Evolutionary conservation across 2,797 vertebrate genomes (phyloP).

Genomic region (Xerus rutilus): DNA sequence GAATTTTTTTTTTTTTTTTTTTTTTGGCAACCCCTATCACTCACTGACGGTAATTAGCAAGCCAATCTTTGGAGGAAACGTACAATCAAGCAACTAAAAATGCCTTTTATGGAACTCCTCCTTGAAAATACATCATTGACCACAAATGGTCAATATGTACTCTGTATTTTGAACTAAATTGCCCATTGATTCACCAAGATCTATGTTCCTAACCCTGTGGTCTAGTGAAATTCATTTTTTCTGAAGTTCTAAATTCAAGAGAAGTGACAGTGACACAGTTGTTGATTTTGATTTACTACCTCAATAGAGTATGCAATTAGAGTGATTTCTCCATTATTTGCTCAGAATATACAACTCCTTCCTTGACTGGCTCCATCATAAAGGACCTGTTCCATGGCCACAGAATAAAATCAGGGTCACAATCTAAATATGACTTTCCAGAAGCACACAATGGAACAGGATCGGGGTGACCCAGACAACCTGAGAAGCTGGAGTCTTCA

Average conservation of each 20-base stretch:
- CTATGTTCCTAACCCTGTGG: conserved; percentile 5
- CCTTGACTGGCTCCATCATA: conserved; percentile 53
- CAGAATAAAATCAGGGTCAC: conserved; percentile 67
- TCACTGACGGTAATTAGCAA: conserved; percentile 67
- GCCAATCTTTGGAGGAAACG: conserved; percentile 71
- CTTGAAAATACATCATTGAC: conserved; percentile 69
- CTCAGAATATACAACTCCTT: conserved; percentile 53
- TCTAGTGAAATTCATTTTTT: conserved; percentile 72
- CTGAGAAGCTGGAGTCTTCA: conserved; percentile 62
- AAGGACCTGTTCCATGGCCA: conserved; percentile 56
- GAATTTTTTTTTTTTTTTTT: neutral
- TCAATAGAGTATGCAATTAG: conserved; percentile 54
- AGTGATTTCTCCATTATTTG: conserved; percentile 78
- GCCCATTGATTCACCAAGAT: conserved; percentile 62
- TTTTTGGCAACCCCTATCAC: conserved; percentile 58
- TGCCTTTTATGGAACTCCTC: conserved; percentile 63
- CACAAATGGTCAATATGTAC: conserved; percentile 67
- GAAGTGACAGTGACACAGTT: conserved; percentile 32
- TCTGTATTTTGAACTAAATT: conserved; percentile 80
- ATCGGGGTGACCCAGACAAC: conserved; percentile 73
- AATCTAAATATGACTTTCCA: conserved; percentile 62
- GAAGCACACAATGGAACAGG: conserved; percentile 70
- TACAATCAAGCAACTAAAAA: conserved; percentile 56
- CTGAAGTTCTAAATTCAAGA: conserved; percentile 66
- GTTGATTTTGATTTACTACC: conserved; percentile 64